phyloP scores from a whole-genome alignment of 2,888 invertebrate genomes.

The Lasius platythorax region DNA sequence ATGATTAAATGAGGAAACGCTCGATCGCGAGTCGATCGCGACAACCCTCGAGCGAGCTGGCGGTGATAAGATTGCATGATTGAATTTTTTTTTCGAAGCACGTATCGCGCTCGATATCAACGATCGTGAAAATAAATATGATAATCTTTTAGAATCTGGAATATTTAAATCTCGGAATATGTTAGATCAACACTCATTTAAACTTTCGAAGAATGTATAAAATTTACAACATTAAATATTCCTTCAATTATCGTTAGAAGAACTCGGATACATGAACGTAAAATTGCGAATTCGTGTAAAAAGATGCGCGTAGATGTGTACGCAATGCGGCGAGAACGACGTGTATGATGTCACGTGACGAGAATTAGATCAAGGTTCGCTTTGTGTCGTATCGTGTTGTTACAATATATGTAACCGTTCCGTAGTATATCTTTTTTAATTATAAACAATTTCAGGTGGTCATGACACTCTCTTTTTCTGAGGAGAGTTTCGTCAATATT shows the following conservation, averaged over 20 bases:
- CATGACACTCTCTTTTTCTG: background rate
- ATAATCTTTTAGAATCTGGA: background rate
- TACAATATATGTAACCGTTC: background rate
- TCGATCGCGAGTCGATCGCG: background rate
- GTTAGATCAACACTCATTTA: background rate
- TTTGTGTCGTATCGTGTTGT: background rate
- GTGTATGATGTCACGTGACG: background rate
- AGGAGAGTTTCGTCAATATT: background rate
- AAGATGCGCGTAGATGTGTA: background rate
- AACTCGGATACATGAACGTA: background rate
- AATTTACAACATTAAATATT: background rate
- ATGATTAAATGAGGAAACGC: conserved; percentile 21
- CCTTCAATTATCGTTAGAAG: background rate
- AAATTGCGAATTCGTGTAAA: background rate
- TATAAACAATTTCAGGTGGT: background rate
- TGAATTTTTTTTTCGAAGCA: too few species aligned
- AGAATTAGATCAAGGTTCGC: conserved; percentile 31
- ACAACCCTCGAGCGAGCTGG: background rate
- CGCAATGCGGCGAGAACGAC: conserved; percentile 25
- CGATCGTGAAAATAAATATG: background rate
- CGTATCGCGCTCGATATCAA: background rate
- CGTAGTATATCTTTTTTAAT: background rate
- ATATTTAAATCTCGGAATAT: background rate
- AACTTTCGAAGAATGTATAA: background rate
- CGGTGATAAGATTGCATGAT: conserved; percentile 9